Evolutionary conservation across 2,113 vertebrate species (phyloP).

Genomic region (Fulica atra): DNA sequence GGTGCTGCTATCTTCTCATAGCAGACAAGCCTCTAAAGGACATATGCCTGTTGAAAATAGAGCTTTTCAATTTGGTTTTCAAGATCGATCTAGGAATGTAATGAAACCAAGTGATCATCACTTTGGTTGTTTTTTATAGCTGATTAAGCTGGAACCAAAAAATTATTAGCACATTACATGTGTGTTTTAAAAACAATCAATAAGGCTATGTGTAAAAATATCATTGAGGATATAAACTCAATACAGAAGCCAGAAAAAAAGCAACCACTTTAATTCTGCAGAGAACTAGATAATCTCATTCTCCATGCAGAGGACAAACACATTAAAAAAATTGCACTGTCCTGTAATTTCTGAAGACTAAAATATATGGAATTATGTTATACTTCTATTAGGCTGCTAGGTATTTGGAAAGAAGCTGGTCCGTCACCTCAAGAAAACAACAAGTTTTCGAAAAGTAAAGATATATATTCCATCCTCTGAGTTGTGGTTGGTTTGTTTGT

Average conservation of each 20-base stretch:
- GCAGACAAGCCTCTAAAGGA: background rate
- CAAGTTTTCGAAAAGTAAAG: constrained; percentile 4
- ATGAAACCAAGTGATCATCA: background rate
- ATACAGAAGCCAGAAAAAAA: constrained; percentile 1
- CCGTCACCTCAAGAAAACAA: constrained; percentile 1
- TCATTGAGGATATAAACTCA: background rate
- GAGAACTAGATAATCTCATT: constrained; percentile 18
- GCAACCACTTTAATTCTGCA: background rate
- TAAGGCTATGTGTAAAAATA: background rate
- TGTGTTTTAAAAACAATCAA: background rate
- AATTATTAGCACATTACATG: background rate
- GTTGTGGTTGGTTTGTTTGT: background rate
- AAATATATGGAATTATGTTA: constrained; percentile 21
- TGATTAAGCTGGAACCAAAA: background rate
- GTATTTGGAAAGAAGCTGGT: constrained; percentile 7
- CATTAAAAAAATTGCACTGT: constrained; percentile 6
- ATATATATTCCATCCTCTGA: background rate
- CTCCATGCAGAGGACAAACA: background rate
- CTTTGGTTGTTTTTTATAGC: background rate
- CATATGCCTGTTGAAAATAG: background rate
- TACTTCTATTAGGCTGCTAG: constrained; percentile 6
- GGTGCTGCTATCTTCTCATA: background rate
- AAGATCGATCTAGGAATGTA: background rate
- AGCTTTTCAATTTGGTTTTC: background rate
- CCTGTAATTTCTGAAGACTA: constrained; percentile 42